Percentiles rank a stretch among this genome's conserved stretches.
Evolutionary conservation across 2,113 vertebrate species (phyloP).

Genomic region (Butastur rufipennis): DNA sequence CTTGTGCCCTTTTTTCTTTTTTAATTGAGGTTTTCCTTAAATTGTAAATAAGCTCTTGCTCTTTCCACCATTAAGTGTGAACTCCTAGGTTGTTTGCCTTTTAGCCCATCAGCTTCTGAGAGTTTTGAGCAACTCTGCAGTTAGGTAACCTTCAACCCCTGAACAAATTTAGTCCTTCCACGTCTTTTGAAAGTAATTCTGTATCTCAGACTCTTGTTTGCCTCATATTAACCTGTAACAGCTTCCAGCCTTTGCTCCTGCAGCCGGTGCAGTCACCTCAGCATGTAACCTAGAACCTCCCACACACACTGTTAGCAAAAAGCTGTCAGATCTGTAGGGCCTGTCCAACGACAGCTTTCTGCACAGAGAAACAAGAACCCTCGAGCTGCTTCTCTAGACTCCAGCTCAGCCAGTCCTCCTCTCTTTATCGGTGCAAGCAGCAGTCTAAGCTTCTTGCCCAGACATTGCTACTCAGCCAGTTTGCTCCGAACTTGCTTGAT

Average conservation of each 20-base stretch:
- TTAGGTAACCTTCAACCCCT: neutral
- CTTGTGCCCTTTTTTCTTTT: neutral
- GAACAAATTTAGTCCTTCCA: neutral
- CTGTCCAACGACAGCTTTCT: neutral
- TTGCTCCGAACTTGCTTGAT: neutral
- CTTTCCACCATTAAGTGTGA: neutral
- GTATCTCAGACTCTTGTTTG: neutral
- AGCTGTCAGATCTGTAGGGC: neutral
- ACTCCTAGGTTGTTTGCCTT: neutral
- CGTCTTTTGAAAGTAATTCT: neutral
- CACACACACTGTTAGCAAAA: neutral
- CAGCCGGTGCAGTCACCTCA: neutral
- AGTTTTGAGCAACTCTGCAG: neutral
- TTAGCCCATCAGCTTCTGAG: neutral
- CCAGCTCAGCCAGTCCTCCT: neutral
- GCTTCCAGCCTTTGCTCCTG: neutral
- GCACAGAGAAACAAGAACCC: no score
- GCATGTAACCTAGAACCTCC: neutral
- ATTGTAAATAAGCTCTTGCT: neutral
- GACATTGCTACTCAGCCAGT: neutral
- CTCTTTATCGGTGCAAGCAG: neutral
- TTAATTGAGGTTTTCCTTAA: neutral
- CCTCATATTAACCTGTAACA: rapidly evolving
- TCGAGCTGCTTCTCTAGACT: neutral
- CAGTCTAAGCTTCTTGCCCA: neutral